These are phyloP conservation scores for Anoplius nigerrimus DNA, from an alignment of 2,888 invertebrate species.

Conservation along the genomic window DNA sequence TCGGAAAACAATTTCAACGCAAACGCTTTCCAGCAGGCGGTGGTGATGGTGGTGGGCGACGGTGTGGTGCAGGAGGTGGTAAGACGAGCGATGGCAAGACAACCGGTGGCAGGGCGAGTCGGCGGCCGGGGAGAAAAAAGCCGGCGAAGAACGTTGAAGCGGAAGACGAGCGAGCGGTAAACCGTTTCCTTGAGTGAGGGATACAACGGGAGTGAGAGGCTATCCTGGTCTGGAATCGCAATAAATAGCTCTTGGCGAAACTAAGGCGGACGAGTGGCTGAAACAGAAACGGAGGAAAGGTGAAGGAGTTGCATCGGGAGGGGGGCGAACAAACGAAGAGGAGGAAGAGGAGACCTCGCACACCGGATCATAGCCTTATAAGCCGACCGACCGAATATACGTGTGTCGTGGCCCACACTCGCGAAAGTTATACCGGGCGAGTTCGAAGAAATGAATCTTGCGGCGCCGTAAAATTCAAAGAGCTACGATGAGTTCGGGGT, in stretches of 20 bases:
- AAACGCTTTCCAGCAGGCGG: slow-evolving; percentile 15
- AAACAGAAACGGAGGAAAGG: slow-evolving; percentile 25
- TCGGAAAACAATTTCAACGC: slow-evolving; percentile 63
- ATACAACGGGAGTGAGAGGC: slow-evolving; percentile 40
- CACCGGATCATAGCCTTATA: too few species aligned
- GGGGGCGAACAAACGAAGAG: neutral
- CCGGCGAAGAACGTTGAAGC: slow-evolving; percentile 27
- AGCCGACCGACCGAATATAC: too few species aligned
- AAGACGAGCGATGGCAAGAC: slow-evolving; percentile 16
- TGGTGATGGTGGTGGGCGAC: neutral
- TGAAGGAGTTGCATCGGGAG: slow-evolving; percentile 14
- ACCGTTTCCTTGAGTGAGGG: slow-evolving; percentile 38
- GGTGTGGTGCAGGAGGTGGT: neutral
- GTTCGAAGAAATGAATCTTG: too few species aligned
- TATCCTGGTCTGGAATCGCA: slow-evolving; percentile 53
- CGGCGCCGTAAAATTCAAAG: too few species aligned
- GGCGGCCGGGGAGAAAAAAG: slow-evolving; percentile 34
- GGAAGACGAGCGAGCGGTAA: slow-evolving; percentile 36
- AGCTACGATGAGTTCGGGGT: too few species aligned
- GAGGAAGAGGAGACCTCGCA: too few species aligned
- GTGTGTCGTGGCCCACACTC: too few species aligned
- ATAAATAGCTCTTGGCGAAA: slow-evolving; percentile 57
- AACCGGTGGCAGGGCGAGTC: too few species aligned
- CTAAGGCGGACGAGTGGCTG: slow-evolving; percentile 40
- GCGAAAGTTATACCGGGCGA: too few species aligned